A percentile compares a stretch with the other conserved stretches of the same genome.
Conservation (phyloP, 1,140 invertebrate genomes). For the Tigriopus japonicus region DNA sequence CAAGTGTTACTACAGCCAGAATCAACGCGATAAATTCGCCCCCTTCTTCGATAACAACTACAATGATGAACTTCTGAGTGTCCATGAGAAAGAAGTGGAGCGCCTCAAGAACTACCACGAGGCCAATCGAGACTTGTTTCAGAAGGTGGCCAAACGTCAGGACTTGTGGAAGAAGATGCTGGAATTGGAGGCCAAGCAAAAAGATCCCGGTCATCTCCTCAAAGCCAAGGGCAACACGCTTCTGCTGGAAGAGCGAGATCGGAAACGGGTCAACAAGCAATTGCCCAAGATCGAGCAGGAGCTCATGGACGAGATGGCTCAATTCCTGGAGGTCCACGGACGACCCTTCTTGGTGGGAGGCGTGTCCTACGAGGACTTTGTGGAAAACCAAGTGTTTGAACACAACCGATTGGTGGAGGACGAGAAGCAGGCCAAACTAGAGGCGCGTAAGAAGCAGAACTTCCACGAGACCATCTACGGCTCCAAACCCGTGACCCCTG, state of each 20-base stretch:
- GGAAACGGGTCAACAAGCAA: slow-evolving; percentile 36
- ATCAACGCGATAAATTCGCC: slow-evolving; percentile 39
- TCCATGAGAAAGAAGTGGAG: slow-evolving; percentile 50
- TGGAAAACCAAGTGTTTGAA: too few relatives aligned
- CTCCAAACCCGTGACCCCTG: too few relatives aligned
- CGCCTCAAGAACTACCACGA: slow-evolving; percentile 44
- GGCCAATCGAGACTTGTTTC: slow-evolving; percentile 26
- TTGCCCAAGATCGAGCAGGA: too few relatives aligned
- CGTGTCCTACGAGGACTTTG: too few relatives aligned
- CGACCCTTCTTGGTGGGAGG: too few relatives aligned
- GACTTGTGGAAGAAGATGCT: slow-evolving; percentile 43
- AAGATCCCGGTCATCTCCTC: slow-evolving; percentile 43
- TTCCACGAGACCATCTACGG: too few relatives aligned
- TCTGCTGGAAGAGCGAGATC: slow-evolving; percentile 56
- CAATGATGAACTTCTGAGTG: slow-evolving; percentile 47
- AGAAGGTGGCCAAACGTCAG: slow-evolving; percentile 5
- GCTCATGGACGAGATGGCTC: too few relatives aligned
- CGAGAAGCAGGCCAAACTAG: too few relatives aligned
- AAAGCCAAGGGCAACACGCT: slow-evolving; percentile 63
- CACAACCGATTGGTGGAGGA: too few relatives aligned
- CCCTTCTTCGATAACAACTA: slow-evolving; percentile 39
- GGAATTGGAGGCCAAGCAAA: slow-evolving; percentile 44
- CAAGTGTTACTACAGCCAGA: slow-evolving; percentile 39
- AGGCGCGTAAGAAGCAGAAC: too few relatives aligned
- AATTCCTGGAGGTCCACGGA: too few relatives aligned